These are phyloP conservation scores for Tenrec ecaudatus DNA, from an alignment of 2,113 vertebrate genomes.

Conservation along the genomic window DNA sequence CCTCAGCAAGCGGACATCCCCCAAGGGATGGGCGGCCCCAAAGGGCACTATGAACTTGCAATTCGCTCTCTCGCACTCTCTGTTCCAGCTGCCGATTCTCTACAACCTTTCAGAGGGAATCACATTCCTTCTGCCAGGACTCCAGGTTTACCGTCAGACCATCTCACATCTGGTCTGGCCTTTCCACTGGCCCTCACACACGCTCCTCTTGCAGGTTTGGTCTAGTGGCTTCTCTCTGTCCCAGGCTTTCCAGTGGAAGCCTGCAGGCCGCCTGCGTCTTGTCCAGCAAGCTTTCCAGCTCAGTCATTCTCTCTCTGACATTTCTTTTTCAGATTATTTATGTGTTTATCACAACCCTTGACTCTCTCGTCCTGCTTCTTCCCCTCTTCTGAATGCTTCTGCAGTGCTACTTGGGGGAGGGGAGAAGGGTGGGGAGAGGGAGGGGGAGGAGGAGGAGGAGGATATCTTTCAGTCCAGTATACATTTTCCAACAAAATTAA, in stretches of 20 bases:
- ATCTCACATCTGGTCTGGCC: conserved; percentile 81
- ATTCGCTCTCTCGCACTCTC: conserved; percentile 94
- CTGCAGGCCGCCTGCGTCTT: conserved; percentile 86
- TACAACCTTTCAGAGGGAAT: conserved; percentile 95
- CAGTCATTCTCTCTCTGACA: conserved; percentile 93
- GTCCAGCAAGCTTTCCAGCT: conserved; percentile 90
- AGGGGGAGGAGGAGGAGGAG: too few relatives aligned
- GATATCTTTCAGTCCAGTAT: too few relatives aligned
- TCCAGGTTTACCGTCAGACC: conserved; percentile 88
- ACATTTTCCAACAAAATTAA: background rate
- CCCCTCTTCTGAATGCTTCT: conserved; percentile 31
- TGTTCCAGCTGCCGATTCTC: conserved; percentile 96
- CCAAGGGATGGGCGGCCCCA: conserved; percentile 90
- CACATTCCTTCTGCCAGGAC: conserved; percentile 92
- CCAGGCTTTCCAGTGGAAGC: conserved; percentile 92
- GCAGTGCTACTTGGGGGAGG: too few relatives aligned
- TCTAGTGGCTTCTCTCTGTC: conserved; percentile 90
- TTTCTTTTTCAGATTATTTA: conserved; percentile 97
- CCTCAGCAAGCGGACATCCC: conserved; percentile 93
- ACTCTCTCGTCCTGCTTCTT: conserved; percentile 82
- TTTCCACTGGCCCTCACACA: conserved; percentile 55
- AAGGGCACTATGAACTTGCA: conserved; percentile 94
- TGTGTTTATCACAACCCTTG: conserved; percentile 97
- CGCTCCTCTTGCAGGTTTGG: conserved; percentile 94
- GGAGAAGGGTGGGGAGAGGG: too few relatives aligned